These are phyloP conservation scores for Sylvicola fuscatus DNA, from an alignment of 2,888 invertebrate species.

Conservation along the genomic window DNA sequence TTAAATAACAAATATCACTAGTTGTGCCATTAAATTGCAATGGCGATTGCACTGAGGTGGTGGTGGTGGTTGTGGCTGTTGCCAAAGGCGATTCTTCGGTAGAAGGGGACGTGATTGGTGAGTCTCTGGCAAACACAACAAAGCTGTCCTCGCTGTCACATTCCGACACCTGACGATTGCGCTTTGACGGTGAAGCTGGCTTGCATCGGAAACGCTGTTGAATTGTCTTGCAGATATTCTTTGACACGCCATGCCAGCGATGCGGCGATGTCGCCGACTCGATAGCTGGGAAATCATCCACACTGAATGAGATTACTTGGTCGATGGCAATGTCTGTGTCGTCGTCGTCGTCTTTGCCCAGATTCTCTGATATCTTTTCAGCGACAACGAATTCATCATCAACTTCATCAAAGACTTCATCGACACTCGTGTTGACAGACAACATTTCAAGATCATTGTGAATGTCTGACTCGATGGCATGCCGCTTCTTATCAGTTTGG, in stretches of 20 bases:
- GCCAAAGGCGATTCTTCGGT: background rate
- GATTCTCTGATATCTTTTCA: too few species aligned
- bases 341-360: too few species aligned
- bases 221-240: too few species aligned
- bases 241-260: too few species aligned
- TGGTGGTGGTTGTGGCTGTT: background rate
- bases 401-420: background rate
- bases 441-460: background rate
- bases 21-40: too few species aligned
- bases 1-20: too few species aligned
- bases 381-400: background rate
- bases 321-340: too few species aligned
- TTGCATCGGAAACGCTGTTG: too few species aligned
- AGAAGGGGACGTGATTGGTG: background rate
- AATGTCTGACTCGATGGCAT: constrained; percentile 3
- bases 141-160: constrained; percentile 1
- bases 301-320: too few species aligned
- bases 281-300: too few species aligned
- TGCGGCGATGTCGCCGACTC: too few species aligned
- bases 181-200: background rate
- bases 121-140: constrained; percentile 1
- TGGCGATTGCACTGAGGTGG: background rate
- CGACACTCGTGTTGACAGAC: too few species aligned
- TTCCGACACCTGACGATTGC: background rate
- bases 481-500: constrained; percentile 2